Percentiles rank a stretch among this genome's conserved stretches.
Evolutionary conservation across 1,140 invertebrate genomes (phyloP).

Genomic region (Aphis gossypii): DNA sequence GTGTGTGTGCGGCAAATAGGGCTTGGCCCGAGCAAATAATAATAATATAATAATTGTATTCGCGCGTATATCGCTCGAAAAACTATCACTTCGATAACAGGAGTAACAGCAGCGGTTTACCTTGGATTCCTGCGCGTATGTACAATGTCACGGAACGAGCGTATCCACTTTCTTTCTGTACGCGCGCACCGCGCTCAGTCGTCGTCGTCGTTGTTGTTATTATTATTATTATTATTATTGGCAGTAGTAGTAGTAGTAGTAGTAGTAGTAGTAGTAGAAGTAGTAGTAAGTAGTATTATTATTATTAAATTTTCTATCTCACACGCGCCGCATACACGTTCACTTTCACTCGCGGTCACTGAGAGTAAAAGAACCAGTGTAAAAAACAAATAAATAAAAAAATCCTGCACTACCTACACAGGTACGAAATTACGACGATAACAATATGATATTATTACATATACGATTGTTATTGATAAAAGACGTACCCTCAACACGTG

Average conservation of each 20-base stretch:
- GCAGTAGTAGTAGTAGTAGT: too few relatives aligned
- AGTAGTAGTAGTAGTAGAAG: too few relatives aligned
- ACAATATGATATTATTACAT: conserved; percentile 12
- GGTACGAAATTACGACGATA: background rate
- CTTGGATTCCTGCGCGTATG: conserved; percentile 34
- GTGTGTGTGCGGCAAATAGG: background rate
- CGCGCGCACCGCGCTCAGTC: background rate
- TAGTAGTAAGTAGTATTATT: background rate
- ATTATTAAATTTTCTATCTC: conserved; percentile 30
- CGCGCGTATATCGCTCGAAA: conserved; percentile 11
- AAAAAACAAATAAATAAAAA: background rate
- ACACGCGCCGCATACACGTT: conserved; percentile 30
- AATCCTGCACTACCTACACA: background rate
- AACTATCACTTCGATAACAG: conserved; percentile 27
- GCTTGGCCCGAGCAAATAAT: background rate
- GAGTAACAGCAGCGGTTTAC: conserved; percentile 27
- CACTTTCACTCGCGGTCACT: conserved; percentile 44
- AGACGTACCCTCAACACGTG: background rate
- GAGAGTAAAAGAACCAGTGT: background rate
- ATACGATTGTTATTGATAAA: background rate
- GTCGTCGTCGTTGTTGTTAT: background rate
- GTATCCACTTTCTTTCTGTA: conserved; percentile 50
- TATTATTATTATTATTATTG: background rate
- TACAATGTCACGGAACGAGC: conserved; percentile 40
- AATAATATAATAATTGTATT: conserved; percentile 9